Evolutionary conservation across 2,113 vertebrate species (phyloP).

Genomic region (Sisor rabdophorus): DNA sequence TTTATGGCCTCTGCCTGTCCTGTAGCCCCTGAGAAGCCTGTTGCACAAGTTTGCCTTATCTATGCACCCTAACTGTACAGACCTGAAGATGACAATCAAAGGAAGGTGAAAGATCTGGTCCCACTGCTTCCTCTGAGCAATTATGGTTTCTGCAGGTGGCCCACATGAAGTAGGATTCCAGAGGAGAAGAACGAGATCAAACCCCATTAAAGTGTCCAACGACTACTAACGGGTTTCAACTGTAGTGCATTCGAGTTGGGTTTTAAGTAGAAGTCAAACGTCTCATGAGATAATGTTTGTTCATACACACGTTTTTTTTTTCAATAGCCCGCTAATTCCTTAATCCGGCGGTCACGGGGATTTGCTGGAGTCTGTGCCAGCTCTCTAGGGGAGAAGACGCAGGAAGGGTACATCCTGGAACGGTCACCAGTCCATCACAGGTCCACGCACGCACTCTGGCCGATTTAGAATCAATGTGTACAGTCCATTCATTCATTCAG

Average conservation of each 20-base stretch:
- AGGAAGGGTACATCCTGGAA: too few relatives aligned
- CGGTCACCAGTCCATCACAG: too few relatives aligned
- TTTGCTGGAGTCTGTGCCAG: too few relatives aligned
- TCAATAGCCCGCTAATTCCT: too few relatives aligned
- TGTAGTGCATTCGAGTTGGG: background rate
- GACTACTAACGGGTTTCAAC: background rate
- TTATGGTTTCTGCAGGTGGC: constrained; percentile 61
- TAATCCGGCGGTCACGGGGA: too few relatives aligned
- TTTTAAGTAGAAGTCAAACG: background rate
- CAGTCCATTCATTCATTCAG: too few relatives aligned
- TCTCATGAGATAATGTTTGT: background rate
- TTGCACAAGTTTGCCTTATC: constrained; percentile 17
- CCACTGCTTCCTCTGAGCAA: constrained; percentile 66
- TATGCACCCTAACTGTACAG: constrained; percentile 60
- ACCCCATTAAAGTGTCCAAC: background rate
- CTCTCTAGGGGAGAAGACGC: too few relatives aligned
- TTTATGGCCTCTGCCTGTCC: background rate
- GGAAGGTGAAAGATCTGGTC: constrained; percentile 74
- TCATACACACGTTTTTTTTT: too few relatives aligned
- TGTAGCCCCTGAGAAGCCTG: background rate
- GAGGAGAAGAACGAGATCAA: background rate
- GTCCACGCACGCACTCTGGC: too few relatives aligned
- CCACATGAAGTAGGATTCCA: constrained; percentile 38
- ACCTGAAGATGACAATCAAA: constrained; percentile 67
- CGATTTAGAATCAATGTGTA: too few relatives aligned